Conservation (phyloP, 2,113 vertebrate genomes). For the Rhinichthys klamathensis region DNA sequence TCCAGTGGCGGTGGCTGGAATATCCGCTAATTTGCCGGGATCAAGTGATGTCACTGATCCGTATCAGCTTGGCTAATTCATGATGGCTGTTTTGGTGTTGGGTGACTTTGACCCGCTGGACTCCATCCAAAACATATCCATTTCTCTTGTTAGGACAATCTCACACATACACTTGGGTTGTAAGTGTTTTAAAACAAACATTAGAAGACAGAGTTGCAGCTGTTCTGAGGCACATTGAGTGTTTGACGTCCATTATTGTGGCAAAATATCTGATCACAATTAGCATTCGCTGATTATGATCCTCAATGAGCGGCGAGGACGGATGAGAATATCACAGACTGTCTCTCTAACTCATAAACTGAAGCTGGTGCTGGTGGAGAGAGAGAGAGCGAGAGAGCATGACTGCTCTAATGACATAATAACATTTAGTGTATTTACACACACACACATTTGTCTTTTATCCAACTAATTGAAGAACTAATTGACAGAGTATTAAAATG, state of each 20-base stretch:
- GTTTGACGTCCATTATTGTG: neutral
- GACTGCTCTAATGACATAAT: neutral
- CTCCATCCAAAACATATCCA: constrained; percentile 32
- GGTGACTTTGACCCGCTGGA: constrained; percentile 47
- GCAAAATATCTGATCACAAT: too few relatives aligned
- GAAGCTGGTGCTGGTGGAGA: neutral
- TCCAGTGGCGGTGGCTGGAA: neutral
- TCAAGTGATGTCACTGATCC: constrained; percentile 50
- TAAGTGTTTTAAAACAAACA: neutral
- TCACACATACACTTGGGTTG: neutral
- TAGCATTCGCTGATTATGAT: neutral
- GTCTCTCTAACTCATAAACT: neutral
- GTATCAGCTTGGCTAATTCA: constrained; percentile 45
- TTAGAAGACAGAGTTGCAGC: neutral
- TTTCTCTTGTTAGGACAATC: constrained; percentile 23
- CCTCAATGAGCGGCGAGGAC: neutral
- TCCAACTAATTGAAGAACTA: too few relatives aligned
- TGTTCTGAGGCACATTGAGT: neutral
- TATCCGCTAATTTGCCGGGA: constrained; percentile 24
- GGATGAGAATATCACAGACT: neutral
- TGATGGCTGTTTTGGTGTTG: constrained; percentile 33
- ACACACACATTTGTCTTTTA: too few relatives aligned
- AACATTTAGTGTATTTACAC: neutral
- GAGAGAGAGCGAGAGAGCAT: neutral
- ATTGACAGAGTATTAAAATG: too few relatives aligned